Evolutionary conservation across 2,888 invertebrate genomes (phyloP).

Genomic region (Galerucella calmariensis): DNA sequence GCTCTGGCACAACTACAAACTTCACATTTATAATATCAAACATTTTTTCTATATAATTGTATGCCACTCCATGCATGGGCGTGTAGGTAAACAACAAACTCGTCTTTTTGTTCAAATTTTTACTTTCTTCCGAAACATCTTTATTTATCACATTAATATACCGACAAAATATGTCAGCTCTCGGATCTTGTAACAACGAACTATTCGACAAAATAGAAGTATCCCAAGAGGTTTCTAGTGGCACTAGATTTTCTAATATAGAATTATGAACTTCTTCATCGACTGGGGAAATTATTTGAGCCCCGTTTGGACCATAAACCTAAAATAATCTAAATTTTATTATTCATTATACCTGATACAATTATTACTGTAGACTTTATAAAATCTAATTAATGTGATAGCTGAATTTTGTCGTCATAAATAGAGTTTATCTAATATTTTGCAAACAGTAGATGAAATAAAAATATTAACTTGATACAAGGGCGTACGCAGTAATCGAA

Average conservation of each 20-base stretch:
- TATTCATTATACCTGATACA: neutral
- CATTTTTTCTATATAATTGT: conserved; percentile 78
- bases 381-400: too few species aligned
- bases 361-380: too few species aligned
- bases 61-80: conserved; percentile 98
- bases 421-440: too few species aligned
- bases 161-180: conserved; percentile 71
- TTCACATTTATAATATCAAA: conserved; percentile 81
- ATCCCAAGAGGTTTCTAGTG: conserved; percentile 84
- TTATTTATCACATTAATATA: conserved; percentile 75
- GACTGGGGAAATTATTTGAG: conserved; percentile 93
- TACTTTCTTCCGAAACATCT: conserved; percentile 67
- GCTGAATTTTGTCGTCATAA: too few species aligned
- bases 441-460: too few species aligned
- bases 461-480: too few species aligned
- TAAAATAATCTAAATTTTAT: conserved; percentile 39
- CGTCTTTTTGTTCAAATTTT: conserved; percentile 70
- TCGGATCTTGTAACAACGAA: conserved; percentile 75
- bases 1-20: conserved; percentile 76
- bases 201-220: conserved; percentile 68
- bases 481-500: too few species aligned
- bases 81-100: conserved; percentile 82
- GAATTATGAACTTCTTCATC: conserved; percentile 86
- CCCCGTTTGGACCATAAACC: conserved; percentile 95
- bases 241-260: conserved; percentile 82